Conservation (phyloP, 2,888 invertebrate genomes). For the Arenicola marina region DNA sequence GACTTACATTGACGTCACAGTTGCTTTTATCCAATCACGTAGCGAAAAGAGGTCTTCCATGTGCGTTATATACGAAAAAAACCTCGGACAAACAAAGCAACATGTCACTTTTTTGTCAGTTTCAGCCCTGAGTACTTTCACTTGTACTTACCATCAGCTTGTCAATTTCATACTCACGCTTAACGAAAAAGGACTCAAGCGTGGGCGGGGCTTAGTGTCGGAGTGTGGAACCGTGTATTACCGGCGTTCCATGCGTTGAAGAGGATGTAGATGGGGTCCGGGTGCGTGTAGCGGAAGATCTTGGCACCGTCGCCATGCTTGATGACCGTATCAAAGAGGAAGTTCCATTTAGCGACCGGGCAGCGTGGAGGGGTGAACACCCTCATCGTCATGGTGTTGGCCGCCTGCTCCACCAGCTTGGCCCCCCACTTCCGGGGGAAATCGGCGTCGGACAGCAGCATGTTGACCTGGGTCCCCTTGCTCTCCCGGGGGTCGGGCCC, state of each 20-base stretch:
- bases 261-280: slow-evolving; percentile 70
- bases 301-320: slow-evolving; percentile 23
- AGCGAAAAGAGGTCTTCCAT: too few species aligned
- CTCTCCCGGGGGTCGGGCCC: slow-evolving; percentile 39
- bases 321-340: slow-evolving; percentile 42
- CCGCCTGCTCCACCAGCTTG: slow-evolving; percentile 24
- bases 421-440: slow-evolving; percentile 43
- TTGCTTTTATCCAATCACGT: too few species aligned
- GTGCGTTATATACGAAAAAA: too few species aligned
- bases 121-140: too few species aligned
- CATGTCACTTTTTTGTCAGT: too few species aligned
- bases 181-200: too few species aligned
- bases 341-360: slow-evolving; percentile 44
- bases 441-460: slow-evolving; percentile 43
- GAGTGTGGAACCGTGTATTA: too few species aligned
- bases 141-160: too few species aligned
- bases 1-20: too few species aligned
- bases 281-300: slow-evolving; percentile 32
- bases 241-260: slow-evolving; percentile 91
- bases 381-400: slow-evolving; percentile 27
- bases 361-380: slow-evolving; percentile 42
- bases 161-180: too few species aligned
- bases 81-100: too few species aligned
- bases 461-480: slow-evolving; percentile 41
- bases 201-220: too few species aligned